phyloP scores from a whole-genome alignment of 2,797 vertebrate genomes.

The Lacerta bilineata region DNA sequence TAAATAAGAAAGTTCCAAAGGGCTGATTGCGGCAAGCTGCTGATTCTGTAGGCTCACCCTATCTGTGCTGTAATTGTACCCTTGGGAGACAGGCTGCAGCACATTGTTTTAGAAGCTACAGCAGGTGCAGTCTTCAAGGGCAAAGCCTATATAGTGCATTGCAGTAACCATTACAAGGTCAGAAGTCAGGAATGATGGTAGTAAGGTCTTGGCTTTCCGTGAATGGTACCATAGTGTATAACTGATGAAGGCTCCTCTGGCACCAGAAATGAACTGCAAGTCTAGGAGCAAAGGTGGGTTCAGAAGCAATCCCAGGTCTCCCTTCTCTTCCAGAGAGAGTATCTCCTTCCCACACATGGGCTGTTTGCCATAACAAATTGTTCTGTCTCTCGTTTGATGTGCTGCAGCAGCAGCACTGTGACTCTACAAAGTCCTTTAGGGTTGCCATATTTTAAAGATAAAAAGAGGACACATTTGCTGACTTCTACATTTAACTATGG shows the following conservation, averaged over 20 bases:
- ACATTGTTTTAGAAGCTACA: no score
- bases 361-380: neutral
- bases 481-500: no score
- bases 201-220: neutral
- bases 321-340: neutral
- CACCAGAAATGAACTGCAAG: neutral
- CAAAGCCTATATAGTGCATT: neutral
- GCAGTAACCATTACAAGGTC: neutral
- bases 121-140: neutral
- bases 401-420: no score
- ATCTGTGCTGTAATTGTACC: no score
- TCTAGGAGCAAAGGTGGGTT: neutral
- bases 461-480: no score
- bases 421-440: no score
- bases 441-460: no score
- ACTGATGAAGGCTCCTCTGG: neutral
- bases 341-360: neutral
- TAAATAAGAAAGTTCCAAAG: no score
- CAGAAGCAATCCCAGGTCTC: neutral
- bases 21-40: no score
- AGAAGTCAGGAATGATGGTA: neutral
- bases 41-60: no score
- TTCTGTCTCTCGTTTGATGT: neutral
- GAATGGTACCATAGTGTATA: neutral
- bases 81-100: neutral